Percentiles rank a stretch among this genome's conserved stretches.
phyloP scores from a whole-genome alignment of 2,797 vertebrate genomes.

The Cephalopachus bancanus region DNA sequence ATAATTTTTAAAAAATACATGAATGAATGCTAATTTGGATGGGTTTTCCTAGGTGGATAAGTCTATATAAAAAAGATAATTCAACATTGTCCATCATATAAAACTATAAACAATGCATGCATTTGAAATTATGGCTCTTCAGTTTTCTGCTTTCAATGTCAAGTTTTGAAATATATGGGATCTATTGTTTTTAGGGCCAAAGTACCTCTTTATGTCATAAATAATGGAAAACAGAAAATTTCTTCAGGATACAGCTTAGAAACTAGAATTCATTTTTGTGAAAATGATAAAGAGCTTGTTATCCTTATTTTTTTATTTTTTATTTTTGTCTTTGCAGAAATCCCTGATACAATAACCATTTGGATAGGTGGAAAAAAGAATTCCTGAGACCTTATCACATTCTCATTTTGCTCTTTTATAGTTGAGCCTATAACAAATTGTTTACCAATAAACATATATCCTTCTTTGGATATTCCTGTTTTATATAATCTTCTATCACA shows the following conservation, averaged over 20 bases:
- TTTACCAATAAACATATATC: not conserved
- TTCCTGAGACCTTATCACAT: not conserved
- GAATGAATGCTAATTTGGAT: conserved; percentile 11
- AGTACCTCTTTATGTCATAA: not conserved
- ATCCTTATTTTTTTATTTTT: not conserved
- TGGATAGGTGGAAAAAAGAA: not conserved
- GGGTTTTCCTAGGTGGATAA: not conserved
- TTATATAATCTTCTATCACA: not conserved
- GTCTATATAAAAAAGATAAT: conserved; percentile 35
- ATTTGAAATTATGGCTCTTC: not conserved
- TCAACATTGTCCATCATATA: not conserved
- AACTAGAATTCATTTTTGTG: not conserved
- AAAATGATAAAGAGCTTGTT: not conserved
- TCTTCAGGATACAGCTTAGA: not conserved
- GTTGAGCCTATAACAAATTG: not conserved
- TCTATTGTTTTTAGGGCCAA: not conserved
- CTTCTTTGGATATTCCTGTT: not conserved
- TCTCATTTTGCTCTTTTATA: not conserved
- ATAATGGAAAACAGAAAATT: not conserved
- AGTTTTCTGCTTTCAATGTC: not conserved
- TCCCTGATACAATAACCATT: not conserved
- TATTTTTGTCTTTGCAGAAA: not conserved
- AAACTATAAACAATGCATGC: not conserved
- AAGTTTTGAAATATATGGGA: not conserved
- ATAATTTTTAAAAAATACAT: not conserved